Evolutionary conservation across 2,113 vertebrate genomes (phyloP).

Genomic region (Anguilla rostrata): DNA sequence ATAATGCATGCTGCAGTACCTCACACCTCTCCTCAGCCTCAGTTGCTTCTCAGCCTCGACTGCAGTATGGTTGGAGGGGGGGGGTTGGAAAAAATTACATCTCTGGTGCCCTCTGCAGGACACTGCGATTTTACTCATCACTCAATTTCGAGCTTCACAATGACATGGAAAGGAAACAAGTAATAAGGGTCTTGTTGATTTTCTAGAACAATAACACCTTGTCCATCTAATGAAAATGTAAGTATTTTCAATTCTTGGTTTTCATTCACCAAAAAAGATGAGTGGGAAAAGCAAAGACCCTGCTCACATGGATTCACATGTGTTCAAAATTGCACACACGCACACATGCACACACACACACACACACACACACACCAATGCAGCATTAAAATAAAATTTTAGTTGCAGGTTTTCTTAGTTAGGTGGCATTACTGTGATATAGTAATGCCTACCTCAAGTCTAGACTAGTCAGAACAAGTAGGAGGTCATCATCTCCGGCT

Average conservation of each 20-base stretch:
- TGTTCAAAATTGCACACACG: not conserved
- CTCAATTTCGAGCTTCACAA: not conserved
- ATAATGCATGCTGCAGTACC: not conserved
- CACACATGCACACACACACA: no score
- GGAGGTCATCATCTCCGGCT: no score
- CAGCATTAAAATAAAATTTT: no score
- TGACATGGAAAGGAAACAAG: not conserved
- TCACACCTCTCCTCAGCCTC: not conserved
- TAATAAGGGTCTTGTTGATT: not conserved
- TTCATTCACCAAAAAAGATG: no score
- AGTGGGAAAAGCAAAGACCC: no score
- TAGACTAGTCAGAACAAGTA: no score
- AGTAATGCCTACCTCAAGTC: no score
- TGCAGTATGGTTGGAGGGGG: not conserved
- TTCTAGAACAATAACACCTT: not conserved
- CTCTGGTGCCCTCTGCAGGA: slow-evolving; percentile 35
- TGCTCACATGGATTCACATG: not conserved
- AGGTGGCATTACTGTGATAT: no score
- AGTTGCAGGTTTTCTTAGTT: no score
- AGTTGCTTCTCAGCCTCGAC: not conserved
- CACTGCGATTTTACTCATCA: not conserved
- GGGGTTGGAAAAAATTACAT: slow-evolving; percentile 2
- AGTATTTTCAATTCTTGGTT: no score
- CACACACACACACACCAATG: no score
- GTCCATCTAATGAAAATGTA: no score